Evolutionary conservation across 1,140 invertebrate species (phyloP), one percentile per base, ranked within the genome.

Genomic region (Tetragnatha versicolor): DNA sequence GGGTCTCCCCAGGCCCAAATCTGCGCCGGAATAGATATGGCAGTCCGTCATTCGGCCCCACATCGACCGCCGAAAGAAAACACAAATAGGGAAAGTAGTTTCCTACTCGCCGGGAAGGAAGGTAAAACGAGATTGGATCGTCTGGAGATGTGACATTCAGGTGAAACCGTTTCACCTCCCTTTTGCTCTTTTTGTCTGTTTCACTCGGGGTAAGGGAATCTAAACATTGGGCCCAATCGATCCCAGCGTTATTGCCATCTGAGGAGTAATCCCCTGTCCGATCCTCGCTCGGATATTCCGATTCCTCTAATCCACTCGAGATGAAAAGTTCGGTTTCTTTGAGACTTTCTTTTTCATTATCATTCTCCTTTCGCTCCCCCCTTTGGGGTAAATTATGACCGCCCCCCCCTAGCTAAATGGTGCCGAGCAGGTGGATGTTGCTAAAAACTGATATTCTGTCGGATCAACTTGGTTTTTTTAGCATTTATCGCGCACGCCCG

Each of bases 71-170:
- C 25, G 60, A 37, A 75, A 75, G 72, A 63, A 70, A 70, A 75
- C 63, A 75, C 72, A 75, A 75, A 75, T 75, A 58, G 72, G 42
- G 27, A 63, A 75, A 75, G 58, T 75, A 75, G 72, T 75, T 75
- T 75, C 37, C 9, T 29, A 14, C 68, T 12, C 47, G 7, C 14
- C 27, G 6, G 3, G 31, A 20, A 31, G 29, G 58, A 75, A 63
- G 72, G 58, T 63, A 75, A 75, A 75, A 75, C 72, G 72, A 75
- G 72, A 75, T 75, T 75, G 72, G 63, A 75, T 75, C 29, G 72
- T 61, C 72, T 17, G 35, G 55, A 75, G 58, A 63, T 49, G 72
- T 63, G 72, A 75, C 72, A 63, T 37, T 63, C 58, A 75, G 72
- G 72, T 75, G 58, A 63, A 75, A 75, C 55, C 58, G 27, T 75